Base-by-base conservation (phyloP, 2,888 invertebrate genomes). In the Mycogona germanica region DNA sequence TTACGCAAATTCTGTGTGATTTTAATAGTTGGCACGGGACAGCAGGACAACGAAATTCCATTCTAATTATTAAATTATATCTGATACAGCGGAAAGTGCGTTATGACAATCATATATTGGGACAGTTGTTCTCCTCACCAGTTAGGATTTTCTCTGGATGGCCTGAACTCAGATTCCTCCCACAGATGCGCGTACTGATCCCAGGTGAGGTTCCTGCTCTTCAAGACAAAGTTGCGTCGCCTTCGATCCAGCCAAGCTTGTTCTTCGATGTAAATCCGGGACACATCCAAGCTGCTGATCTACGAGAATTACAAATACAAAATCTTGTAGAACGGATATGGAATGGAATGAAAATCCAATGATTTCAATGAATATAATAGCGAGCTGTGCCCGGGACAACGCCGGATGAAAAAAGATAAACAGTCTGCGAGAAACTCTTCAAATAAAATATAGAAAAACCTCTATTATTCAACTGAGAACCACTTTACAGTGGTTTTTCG, bases 121-220 rank as follows among this genome's bases (percentile, higher is more conserved):
- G 9, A n/a, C 35, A 12, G 9, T 32, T 32, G n/a, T 32, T 32
- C n/a, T 32, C 3, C 45, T 26, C 17, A 45, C 45, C 45, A 45
- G 17, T 45, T 26, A 7, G 45, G 45, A 28, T 45, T 45, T 14
- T 45, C 45, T 26, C 45, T 1, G 7, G 29, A 26, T n/a, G 45
- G 45, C n/a, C 28, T 25, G n/a, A 45, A 45, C 9, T 28, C 45
- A 2, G 45, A 45, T 26, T 45, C 45, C 28, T 45, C 45, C 45
- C 45, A 45, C 28, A 45, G 19, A 26, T 45, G 45, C 19, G 45
- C 45, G 28, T 45, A 45, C n/a, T 45, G 28, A 3, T 26, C 25
- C 45, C 45, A 45, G 3, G 45, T 45, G 25, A 45, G 25, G n/a
- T 45, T 45, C 12, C n/a, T 7, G 45, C 45, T 45, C n/a, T 45